These are phyloP conservation scores for Ptychodera flava DNA, from an alignment of 35 echinoderm and acorn worm genomes.

Conservation along the genomic window DNA sequence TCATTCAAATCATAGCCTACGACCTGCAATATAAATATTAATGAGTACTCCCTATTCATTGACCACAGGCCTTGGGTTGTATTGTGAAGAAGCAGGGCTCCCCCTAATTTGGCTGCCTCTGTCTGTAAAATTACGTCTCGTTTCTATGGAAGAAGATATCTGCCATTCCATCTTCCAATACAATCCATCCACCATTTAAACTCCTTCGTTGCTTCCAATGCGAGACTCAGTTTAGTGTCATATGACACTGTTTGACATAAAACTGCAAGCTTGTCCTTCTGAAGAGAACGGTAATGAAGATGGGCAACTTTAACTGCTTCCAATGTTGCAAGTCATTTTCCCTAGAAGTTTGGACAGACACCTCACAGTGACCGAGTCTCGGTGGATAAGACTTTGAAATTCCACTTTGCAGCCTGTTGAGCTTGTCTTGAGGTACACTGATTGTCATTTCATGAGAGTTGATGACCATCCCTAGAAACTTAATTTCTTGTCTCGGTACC, in stretches of 20 bases:
- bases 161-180: no score
- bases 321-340: not conserved
- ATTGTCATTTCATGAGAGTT: not conserved
- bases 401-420: not conserved
- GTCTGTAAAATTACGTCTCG: no score
- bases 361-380: not conserved
- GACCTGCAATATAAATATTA: no score
- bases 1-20: no score
- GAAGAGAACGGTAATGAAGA: not conserved
- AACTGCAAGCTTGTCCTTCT: not conserved
- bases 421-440: not conserved
- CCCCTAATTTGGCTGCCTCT: no score
- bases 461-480: not conserved
- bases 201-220: no score
- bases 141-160: no score
- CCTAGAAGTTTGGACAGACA: not conserved
- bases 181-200: no score
- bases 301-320: not conserved
- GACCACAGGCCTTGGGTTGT: no score
- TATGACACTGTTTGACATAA: not conserved
- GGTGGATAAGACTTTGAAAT: not conserved
- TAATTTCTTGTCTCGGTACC: not conserved
- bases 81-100: no score
- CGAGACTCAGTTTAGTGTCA: not conserved
- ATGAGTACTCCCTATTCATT: no score